phyloP scores from a whole-genome alignment of 2,888 invertebrate species.

The Acrobasis consociella region DNA sequence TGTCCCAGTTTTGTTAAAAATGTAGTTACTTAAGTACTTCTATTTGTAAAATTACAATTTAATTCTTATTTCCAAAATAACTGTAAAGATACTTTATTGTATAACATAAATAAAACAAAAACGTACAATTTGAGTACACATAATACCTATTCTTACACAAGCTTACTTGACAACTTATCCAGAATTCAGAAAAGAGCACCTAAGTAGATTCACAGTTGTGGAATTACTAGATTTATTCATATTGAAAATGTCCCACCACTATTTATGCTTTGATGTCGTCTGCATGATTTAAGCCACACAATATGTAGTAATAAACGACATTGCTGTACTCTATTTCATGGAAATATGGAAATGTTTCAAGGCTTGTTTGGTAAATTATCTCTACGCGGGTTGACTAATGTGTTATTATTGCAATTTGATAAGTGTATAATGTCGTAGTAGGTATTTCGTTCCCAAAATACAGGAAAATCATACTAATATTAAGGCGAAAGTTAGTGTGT shows the following conservation, averaged over 20 bases:
- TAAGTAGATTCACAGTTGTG: not conserved
- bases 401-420: not conserved
- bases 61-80: too few relatives aligned
- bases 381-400: not conserved
- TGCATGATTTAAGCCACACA: constrained; percentile 14
- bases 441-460: too few relatives aligned
- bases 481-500: too few relatives aligned
- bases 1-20: too few relatives aligned
- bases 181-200: not conserved
- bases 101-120: too few relatives aligned
- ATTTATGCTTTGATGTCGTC: constrained; percentile 18
- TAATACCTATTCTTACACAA: too few relatives aligned
- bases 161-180: not conserved
- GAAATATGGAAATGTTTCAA: not conserved
- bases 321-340: not conserved
- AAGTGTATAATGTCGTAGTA: not conserved
- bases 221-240: constrained; percentile 16
- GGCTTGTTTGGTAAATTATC: not conserved
- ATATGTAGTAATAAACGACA: constrained; percentile 13
- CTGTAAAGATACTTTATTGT: too few relatives aligned
- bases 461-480: too few relatives aligned
- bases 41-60: too few relatives aligned
- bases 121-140: too few relatives aligned
- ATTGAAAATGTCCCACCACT: constrained; percentile 22
- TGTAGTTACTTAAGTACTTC: too few relatives aligned